Base-by-base conservation (phyloP, 1,140 invertebrate genomes). In the Eurosta solidaginis region DNA sequence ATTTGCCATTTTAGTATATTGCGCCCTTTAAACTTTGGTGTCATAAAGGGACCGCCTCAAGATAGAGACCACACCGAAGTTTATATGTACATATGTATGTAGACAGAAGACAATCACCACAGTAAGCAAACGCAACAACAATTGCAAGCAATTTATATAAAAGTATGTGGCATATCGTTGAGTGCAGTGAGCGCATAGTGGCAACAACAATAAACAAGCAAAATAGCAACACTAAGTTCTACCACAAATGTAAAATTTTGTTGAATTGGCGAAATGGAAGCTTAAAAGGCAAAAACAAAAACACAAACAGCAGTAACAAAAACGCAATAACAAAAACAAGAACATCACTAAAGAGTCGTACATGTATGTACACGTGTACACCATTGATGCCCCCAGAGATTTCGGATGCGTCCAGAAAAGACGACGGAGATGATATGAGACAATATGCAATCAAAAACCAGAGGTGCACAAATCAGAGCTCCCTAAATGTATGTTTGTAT, bases 391-490 rank as follows among this genome's bases (percentile, higher is more conserved):
- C n/a, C n/a, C n/a, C n/a, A n/a, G n/a, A n/a, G n/a, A n/a, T n/a
- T n/a, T n/a, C n/a, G n/a, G n/a, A n/a, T n/a, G n/a, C n/a, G n/a
- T n/a, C n/a, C n/a, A n/a, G n/a, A n/a, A n/a, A n/a, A n/a, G n/a
- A n/a, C n/a, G n/a, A n/a, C n/a, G n/a, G n/a, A n/a, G n/a, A n/a
- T n/a, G n/a, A n/a, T n/a, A n/a, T n/a, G n/a, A n/a, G 59, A 68
- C 59, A 68, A 68, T n/a, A n/a, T 68, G 59, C 59, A 68, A 68
- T 68, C 33, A 68, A 68, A 68, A 68, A 68, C 59, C 59, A 68
- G 59, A 68, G 59, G 59, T 68, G 33, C 36, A n/a, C 59, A 20
- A 22, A 68, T 10, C 36, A 20, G n/a, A n/a, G n/a, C n/a, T n/a
- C n/a, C n/a, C n/a, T n/a, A n/a, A n/a, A n/a, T n/a, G n/a, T n/a